Percentiles rank a stretch among this genome's conserved stretches.
Evolutionary conservation across 2,797 vertebrate genomes (phyloP).

Genomic region (Eulemur albifrons): DNA sequence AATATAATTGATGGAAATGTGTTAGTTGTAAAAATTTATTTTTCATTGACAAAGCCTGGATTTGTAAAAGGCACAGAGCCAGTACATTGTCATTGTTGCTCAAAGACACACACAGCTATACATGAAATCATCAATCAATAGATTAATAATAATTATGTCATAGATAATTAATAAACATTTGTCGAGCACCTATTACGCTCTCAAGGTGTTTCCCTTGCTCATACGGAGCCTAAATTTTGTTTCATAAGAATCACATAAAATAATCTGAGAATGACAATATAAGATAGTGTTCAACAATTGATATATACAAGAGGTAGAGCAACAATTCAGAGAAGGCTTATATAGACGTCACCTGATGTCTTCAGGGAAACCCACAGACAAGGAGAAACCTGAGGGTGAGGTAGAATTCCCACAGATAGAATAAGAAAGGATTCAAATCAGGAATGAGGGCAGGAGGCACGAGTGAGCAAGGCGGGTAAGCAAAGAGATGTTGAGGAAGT

Average conservation of each 20-base stretch:
- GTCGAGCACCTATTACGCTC: background rate
- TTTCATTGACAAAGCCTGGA: background rate
- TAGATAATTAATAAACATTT: background rate
- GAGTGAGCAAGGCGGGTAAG: background rate
- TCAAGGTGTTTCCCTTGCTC: background rate
- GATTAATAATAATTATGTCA: background rate
- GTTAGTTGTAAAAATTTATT: background rate
- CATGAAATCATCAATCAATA: background rate
- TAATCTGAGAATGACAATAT: background rate
- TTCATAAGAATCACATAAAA: background rate
- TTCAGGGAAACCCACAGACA: background rate
- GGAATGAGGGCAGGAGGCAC: background rate
- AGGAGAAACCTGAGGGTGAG: background rate
- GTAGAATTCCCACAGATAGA: background rate
- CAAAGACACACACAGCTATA: background rate
- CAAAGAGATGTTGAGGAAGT: background rate
- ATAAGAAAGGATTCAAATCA: background rate
- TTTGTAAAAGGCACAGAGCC: background rate
- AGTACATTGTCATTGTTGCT: background rate
- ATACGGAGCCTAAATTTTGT: background rate
- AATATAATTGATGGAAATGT: background rate
- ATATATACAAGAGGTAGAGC: background rate
- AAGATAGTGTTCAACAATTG: background rate
- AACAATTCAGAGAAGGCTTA: background rate
- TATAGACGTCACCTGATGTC: background rate